Conservation (phyloP, 2,113 vertebrate genomes). For the Dromiciops gliroides region DNA sequence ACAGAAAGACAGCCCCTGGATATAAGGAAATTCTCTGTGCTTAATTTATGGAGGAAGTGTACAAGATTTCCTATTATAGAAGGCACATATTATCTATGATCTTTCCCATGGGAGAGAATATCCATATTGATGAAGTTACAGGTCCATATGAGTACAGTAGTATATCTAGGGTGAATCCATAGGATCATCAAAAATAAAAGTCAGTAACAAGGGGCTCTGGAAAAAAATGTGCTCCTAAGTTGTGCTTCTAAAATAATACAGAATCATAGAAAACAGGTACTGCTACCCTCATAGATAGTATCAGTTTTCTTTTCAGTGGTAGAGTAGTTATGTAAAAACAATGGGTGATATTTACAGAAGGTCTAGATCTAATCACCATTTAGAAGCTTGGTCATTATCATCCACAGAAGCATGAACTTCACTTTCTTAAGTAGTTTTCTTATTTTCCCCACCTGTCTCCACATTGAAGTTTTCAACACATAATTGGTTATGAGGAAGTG, state of each 20-base stretch:
- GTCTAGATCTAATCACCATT: slow-evolving; percentile 21
- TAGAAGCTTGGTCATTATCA: neutral
- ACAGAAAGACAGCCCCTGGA: no score
- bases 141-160: no score
- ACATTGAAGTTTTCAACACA: slow-evolving; percentile 51
- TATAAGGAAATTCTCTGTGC: no score
- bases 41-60: no score
- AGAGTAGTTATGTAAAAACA: slow-evolving; percentile 52
- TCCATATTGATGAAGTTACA: no score
- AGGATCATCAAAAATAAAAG: slow-evolving; percentile 13
- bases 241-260: slow-evolving; percentile 20
- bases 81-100: no score
- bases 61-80: no score
- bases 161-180: no score
- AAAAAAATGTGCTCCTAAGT: neutral
- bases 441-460: slow-evolving; percentile 51
- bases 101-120: no score
- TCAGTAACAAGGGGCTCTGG: neutral
- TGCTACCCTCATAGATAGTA: slow-evolving; percentile 4
- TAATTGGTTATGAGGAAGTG: slow-evolving; percentile 40
- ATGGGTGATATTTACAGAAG: slow-evolving; percentile 25
- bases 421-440: slow-evolving; percentile 67
- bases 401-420: neutral
- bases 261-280: slow-evolving; percentile 31
- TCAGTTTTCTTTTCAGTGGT: slow-evolving; percentile 39